Percentiles rank a stretch among this genome's conserved stretches.
Conservation (phyloP, 2,113 vertebrate genomes). For the Dascyllus trimaculatus region DNA sequence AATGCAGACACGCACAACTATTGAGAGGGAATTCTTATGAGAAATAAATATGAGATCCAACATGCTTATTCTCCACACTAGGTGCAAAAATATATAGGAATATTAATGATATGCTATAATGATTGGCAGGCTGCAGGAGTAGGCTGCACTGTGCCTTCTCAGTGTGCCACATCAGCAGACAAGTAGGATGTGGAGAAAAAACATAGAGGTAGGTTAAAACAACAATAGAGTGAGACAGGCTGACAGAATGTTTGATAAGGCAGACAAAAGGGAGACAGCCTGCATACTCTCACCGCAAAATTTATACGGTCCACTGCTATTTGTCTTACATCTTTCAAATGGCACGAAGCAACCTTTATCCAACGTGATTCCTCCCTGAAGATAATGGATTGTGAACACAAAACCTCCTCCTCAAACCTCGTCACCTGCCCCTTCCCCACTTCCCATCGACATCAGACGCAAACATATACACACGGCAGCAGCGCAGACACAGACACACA, state of each 20-base stretch:
- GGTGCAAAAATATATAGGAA: constrained; percentile 23
- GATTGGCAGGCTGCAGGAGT: constrained; percentile 12
- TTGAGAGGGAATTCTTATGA: neutral
- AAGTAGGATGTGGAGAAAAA: constrained; percentile 18
- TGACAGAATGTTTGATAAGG: constrained; percentile 63
- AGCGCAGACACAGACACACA: constrained; percentile 5
- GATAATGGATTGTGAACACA: constrained; percentile 79
- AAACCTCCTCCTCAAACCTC: constrained; percentile 64
- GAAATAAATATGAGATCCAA: neutral
- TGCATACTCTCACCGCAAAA: constrained; percentile 49
- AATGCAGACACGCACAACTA: constrained; percentile 37
- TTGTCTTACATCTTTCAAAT: constrained; percentile 77
- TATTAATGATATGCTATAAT: neutral
- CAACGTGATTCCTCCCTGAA: constrained; percentile 61
- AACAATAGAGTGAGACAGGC: constrained; percentile 26
- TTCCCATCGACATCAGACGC: constrained; percentile 51
- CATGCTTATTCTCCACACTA: neutral
- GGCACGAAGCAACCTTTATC: constrained; percentile 79
- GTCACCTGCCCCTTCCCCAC: constrained; percentile 56
- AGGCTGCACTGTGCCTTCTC: constrained; percentile 12
- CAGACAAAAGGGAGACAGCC: constrained; percentile 57
- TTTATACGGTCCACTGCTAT: constrained; percentile 76
- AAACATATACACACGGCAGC: constrained; percentile 15
- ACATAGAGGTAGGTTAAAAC: constrained; percentile 17
- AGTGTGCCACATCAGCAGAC: neutral